Conservation (phyloP, 2,113 vertebrate species). For the Struthio camelus region DNA sequence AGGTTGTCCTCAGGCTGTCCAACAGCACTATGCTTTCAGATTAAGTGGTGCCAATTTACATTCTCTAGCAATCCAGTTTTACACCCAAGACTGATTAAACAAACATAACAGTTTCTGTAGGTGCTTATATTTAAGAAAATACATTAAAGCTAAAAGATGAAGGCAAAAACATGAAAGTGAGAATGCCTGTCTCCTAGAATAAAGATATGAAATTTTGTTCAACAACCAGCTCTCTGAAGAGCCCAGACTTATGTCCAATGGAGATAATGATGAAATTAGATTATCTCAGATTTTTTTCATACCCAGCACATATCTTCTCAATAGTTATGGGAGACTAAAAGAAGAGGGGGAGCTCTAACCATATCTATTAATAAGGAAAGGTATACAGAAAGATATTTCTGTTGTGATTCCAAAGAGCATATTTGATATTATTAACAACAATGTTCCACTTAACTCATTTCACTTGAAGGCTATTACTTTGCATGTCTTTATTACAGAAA, state of each 20-base stretch:
- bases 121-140: background rate
- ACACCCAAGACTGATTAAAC: background rate
- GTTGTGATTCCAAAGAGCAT: background rate
- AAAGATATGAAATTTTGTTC: constrained; percentile 24
- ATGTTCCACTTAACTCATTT: background rate
- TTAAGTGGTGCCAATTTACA: background rate
- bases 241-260: background rate
- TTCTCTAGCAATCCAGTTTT: background rate
- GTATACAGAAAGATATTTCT: background rate
- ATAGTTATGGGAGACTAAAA: background rate
- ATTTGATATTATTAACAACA: background rate
- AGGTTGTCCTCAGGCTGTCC: background rate
- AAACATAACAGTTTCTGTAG: constrained; percentile 12
- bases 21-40: background rate
- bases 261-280: background rate
- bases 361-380: background rate
- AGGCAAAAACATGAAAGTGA: constrained; percentile 16
- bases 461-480: background rate
- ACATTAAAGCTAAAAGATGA: constrained; percentile 17
- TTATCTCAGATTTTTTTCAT: background rate
- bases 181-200: background rate
- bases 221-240: background rate
- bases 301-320: background rate
- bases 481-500: background rate
- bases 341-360: background rate